Evolutionary conservation across 2,888 invertebrate genomes (phyloP), one percentile per base, ranked within the genome.

Genomic region (Microchrysa polita): DNA sequence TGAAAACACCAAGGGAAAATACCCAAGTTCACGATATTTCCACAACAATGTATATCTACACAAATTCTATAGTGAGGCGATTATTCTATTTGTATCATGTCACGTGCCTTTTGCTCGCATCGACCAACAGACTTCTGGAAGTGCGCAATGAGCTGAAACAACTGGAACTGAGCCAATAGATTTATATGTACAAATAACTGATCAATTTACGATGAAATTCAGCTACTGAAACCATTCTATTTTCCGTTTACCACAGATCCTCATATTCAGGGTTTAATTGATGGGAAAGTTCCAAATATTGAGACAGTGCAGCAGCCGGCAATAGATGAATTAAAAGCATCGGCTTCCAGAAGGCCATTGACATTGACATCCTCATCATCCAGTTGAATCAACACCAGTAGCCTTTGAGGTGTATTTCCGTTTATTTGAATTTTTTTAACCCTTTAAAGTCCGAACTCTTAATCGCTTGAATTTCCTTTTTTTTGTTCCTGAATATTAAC

Each of bases 111-210:
- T 77, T 83, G 1, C 79, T 81, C 40, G 79, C 80, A 42, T 80
- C 83, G 4, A 78, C 80, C 0, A 77, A 80, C 14, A 80, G 89
- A 55, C 81, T 90, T 73, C 81, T 87, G 40, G 87, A 89, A 77
- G 82, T 89, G 9, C 88, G 88, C 77, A 83, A 85, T 27, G 86
- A 88, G 77, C 79, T 90, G 2, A 86, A 86, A 72, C 83, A 86
- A 59, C 79, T 88, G 14, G 87, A 88, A 75, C 79, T 86, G 5
- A 86, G 86, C 9, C 88, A 90, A 78, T 88, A 87, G 79, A 89
- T 91, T 75, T 93, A 91, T 82, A 86, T 91, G 57, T 93, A 93
- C 80, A 89, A 90, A 77, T 85, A 87, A 7, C 81, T 93, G 63
- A 85, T 90, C 42, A 88, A 90, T 78, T 81, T 90, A 77, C 91